Conservation (phyloP, 2,797 vertebrate species). For the Anolis apletophallus region DNA sequence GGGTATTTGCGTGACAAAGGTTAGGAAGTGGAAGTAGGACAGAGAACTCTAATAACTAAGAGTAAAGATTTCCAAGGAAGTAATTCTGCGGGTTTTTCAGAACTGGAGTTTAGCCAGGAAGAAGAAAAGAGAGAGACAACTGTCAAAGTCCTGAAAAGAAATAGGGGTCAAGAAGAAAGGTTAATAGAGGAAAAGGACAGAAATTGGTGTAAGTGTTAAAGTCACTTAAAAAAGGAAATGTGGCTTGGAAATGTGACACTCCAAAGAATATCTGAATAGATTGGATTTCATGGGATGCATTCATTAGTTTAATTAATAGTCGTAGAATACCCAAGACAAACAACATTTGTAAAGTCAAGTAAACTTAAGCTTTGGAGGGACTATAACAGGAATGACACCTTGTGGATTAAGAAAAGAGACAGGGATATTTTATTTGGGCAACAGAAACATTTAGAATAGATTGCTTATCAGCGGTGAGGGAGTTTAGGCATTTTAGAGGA, state of each 20-base stretch:
- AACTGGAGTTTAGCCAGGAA: conserved; percentile 35
- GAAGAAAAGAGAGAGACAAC: conserved; percentile 24
- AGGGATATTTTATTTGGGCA: neutral
- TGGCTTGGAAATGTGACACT: conserved; percentile 23
- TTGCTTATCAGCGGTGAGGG: neutral
- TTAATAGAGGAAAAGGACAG: conserved; percentile 44
- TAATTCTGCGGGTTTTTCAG: conserved; percentile 27
- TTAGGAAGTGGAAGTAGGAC: conserved; percentile 22
- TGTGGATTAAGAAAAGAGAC: neutral
- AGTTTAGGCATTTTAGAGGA: neutral
- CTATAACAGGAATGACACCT: conserved; percentile 2
- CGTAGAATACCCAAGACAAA: conserved; percentile 35
- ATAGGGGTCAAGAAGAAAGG: conserved; percentile 41
- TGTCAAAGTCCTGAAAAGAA: conserved; percentile 36
- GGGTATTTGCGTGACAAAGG: conserved; percentile 38
- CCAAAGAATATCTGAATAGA: conserved; percentile 34
- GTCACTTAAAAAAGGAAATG: conserved; percentile 34
- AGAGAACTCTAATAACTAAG: conserved; percentile 30
- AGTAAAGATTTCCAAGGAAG: conserved; percentile 41
- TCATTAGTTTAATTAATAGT: conserved; percentile 39
- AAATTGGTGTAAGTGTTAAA: conserved; percentile 31
- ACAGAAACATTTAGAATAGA: neutral
- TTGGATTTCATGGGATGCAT: conserved; percentile 33
- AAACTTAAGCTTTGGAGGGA: neutral
- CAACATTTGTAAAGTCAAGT: conserved; percentile 9